Evolutionary conservation across 2,888 invertebrate genomes (phyloP).

Genomic region (Schizaphis graminum): DNA sequence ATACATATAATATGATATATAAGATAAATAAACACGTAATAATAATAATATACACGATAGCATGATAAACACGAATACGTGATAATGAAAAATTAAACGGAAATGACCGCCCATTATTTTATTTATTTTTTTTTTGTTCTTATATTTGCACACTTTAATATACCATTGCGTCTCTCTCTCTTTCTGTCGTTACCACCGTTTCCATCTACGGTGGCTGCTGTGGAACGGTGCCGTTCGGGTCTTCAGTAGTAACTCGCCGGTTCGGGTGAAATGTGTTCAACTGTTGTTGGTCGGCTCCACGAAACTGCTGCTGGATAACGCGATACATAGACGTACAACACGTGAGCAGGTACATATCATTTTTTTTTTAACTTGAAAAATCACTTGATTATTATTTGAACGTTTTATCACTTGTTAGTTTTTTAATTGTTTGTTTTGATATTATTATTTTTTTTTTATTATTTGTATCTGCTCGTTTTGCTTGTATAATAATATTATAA

Average conservation of each 20-base stretch:
- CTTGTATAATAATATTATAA: neutral
- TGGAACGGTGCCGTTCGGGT: neutral
- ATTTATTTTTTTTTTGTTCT: neutral
- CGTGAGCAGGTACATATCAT: slow-evolving; percentile 18
- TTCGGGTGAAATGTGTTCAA: slow-evolving; percentile 58
- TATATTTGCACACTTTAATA: neutral
- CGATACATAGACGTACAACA: neutral
- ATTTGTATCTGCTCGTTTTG: neutral
- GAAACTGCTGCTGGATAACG: slow-evolving; percentile 35
- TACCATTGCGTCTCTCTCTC: neutral
- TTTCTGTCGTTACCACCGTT: neutral
- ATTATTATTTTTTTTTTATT: neutral
- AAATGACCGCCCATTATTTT: slow-evolving; percentile 37
- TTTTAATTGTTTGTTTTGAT: neutral
- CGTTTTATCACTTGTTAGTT: neutral
- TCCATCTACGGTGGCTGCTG: neutral
- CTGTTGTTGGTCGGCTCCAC: slow-evolving; percentile 6
- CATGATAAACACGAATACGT: neutral
- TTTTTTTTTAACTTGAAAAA: neutral
- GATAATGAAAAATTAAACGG: slow-evolving; percentile 25
- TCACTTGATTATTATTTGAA: neutral
- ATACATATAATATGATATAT: neutral
- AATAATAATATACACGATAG: neutral
- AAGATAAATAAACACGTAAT: neutral
- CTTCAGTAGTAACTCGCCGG: slow-evolving; percentile 61